Base-by-base conservation (phyloP, 2,888 invertebrate genomes). In the Antheraea yamamai region DNA sequence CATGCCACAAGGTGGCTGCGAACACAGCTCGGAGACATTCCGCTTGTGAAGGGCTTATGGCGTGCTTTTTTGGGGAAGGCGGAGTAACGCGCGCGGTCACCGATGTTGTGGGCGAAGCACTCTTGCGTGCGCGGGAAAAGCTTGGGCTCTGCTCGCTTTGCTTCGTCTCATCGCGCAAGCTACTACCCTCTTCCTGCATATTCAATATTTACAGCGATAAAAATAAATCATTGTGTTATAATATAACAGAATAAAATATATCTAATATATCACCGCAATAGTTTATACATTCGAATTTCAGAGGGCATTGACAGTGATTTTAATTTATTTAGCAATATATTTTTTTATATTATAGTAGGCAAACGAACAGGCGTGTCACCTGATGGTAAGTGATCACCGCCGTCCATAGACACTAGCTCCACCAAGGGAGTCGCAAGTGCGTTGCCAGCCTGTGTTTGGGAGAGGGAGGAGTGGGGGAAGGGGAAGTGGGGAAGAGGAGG, bases 1-100 rank as follows among this genome's bases (percentile, higher is more conserved):
- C 99, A 87, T 99, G 99, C 99, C 99, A 99, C 1, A 99, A 93
- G 83, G 99, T 97, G 0, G 99, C 98, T 0, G 99, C 99, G 91
- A 99, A 99, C 8, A 99, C 98, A 0, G 99, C 98, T n/a, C 99
- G 95, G 35, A 99, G 92, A 81, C 98, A 97, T 89, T 99, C 98
- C 0, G 98, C 98, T 74, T 98, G 97, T 0, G 98, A 98, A 0
- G 99, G 98, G 79, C 98, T 98, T 88, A 98, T 96, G 0, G 99
- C 99, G 81, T 97, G 96, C 88, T 98, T 98, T 79, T 96, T 96
- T 72, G 96, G 96, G 86, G 96, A 78, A 77, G 89, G 85, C 81
- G 95, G 85, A 74, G 88, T 76, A 80, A 87, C 55, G 85, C 94
- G 83, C 80, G 85, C 82, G n/a, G 88, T 87, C 73, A 92, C 90